Evolutionary conservation across 2,797 vertebrate species (phyloP).

Genomic region (Uromys caudimaculatus): DNA sequence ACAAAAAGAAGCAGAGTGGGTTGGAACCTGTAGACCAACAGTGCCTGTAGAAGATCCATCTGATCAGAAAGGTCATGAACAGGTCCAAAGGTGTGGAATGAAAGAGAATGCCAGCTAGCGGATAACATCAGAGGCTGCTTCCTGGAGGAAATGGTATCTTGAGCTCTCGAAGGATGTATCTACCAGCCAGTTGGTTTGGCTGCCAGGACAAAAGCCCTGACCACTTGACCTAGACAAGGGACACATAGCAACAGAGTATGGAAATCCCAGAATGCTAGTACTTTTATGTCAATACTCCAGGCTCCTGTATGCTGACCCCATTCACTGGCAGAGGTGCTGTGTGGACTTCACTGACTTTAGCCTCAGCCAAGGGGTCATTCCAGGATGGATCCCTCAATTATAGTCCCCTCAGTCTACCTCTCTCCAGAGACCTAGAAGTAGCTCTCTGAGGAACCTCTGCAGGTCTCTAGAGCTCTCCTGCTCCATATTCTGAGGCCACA

Average conservation of each 20-base stretch:
- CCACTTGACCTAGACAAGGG: background rate
- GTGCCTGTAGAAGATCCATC: background rate
- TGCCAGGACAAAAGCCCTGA: background rate
- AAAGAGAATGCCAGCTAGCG: background rate
- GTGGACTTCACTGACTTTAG: background rate
- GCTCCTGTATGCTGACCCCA: background rate
- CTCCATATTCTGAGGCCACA: background rate
- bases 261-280: too few species aligned
- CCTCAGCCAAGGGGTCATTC: background rate
- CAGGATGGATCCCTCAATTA: too few species aligned
- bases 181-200: background rate
- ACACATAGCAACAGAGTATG: rapidly evolving
- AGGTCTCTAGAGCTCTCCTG: background rate
- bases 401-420: background rate
- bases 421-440: background rate
- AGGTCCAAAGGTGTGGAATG: background rate
- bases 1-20: too few species aligned
- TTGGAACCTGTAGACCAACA: background rate
- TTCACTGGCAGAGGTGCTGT: background rate
- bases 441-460: background rate
- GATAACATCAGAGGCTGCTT: background rate
- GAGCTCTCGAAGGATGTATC: background rate
- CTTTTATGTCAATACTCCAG: rapidly evolving
- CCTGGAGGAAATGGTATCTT: conserved; percentile 32
- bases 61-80: rapidly evolving